Percentiles rank a stretch among this genome's conserved stretches.
phyloP scores from a whole-genome alignment of 2,113 vertebrate species.

The Podarcis muralis region DNA sequence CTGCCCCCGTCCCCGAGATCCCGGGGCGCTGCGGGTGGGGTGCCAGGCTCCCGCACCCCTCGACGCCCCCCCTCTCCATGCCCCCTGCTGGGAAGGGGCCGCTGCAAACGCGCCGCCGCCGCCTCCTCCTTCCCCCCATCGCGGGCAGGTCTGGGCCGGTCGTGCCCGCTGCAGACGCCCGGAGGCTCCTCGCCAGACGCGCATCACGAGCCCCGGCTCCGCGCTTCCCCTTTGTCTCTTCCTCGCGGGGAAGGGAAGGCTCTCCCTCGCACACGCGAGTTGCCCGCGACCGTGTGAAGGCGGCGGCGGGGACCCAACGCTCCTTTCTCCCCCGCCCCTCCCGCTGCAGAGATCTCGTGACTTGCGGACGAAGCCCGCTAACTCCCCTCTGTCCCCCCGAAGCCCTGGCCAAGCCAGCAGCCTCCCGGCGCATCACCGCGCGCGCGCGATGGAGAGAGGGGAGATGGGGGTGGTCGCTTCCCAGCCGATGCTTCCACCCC shows the following conservation, averaged over 20 bases:
- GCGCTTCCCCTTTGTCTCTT: neutral
- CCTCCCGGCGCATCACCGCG: too few species aligned
- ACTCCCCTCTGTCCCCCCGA: neutral
- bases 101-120: too few species aligned
- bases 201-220: neutral
- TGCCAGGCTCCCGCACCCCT: too few species aligned
- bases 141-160: neutral
- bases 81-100: too few species aligned
- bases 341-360: fast-evolving
- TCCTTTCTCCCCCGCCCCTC: neutral
- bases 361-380: neutral
- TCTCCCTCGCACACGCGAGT: neutral
- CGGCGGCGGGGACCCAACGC: neutral
- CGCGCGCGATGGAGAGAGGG: too few species aligned
- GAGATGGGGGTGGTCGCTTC: too few species aligned
- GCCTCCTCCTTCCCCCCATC: neutral
- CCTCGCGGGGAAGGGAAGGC: neutral
- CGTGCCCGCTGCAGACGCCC: neutral
- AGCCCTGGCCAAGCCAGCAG: neutral
- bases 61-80: too few species aligned
- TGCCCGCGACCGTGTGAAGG: neutral
- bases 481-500: too few species aligned
- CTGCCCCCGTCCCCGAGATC: too few species aligned
- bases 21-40: too few species aligned
- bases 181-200: neutral